Evolutionary conservation across 2,797 vertebrate species (phyloP).

Genomic region (Cacajao melanocephalus): DNA sequence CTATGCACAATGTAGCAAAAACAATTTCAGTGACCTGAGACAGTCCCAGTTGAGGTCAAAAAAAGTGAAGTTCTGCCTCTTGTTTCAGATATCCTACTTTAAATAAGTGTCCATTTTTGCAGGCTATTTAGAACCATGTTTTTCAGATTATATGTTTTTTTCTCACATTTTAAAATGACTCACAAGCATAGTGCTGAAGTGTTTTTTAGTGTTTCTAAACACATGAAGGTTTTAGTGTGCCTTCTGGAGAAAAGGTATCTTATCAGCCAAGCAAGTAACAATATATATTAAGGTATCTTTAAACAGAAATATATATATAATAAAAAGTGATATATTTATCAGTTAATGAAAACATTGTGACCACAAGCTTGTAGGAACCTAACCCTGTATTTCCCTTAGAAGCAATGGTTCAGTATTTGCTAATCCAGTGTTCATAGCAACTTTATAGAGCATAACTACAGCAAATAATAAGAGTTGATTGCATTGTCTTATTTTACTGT

Average conservation of each 20-base stretch:
- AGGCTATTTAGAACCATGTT: neutral
- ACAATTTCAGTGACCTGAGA: neutral
- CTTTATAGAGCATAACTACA: neutral
- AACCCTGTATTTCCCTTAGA: neutral
- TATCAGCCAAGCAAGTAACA: neutral
- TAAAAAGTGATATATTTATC: neutral
- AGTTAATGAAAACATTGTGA: neutral
- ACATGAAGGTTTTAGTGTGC: neutral
- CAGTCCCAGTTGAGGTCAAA: neutral
- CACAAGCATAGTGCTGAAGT: neutral
- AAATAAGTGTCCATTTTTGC: neutral
- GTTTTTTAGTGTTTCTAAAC: neutral
- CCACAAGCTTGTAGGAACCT: neutral
- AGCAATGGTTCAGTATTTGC: neutral
- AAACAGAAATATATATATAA: neutral
- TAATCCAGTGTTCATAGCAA: neutral
- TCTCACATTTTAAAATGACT: neutral
- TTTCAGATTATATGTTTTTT: neutral
- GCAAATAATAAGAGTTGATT: neutral
- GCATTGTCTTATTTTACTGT: neutral
- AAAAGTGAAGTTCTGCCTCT: neutral
- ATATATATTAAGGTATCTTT: neutral
- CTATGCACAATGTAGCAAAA: neutral
- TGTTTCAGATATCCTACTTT: neutral
- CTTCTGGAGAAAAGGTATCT: neutral